Conservation (phyloP, 37 sponge, comb jelly and placozoan genomes). For the Haliclona indistincta region DNA sequence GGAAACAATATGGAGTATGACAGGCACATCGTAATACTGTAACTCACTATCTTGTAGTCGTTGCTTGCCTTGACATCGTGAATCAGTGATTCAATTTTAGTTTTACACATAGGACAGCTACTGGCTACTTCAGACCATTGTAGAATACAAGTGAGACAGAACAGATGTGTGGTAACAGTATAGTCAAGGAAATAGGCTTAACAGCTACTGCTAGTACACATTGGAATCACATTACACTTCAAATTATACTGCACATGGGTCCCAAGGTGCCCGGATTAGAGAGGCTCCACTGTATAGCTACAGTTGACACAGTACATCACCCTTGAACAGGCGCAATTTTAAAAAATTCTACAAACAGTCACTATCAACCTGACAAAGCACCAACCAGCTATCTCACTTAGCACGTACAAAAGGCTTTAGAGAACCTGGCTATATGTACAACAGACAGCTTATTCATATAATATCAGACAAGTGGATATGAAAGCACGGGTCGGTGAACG, state of each 20-base stretch:
- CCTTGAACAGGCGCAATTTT: too few relatives aligned
- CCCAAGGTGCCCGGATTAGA: too few relatives aligned
- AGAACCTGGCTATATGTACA: background rate
- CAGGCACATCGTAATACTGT: background rate
- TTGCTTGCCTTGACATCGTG: slow-evolving; percentile 67
- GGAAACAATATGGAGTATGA: background rate
- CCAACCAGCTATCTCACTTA: background rate
- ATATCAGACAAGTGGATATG: slow-evolving; percentile 50
- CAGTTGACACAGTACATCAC: too few relatives aligned
- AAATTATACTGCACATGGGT: too few relatives aligned
- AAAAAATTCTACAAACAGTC: too few relatives aligned
- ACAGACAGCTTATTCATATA: background rate
- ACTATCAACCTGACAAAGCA: background rate
- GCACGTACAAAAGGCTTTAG: background rate
- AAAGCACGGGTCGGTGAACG: slow-evolving; percentile 73
- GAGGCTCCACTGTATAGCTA: too few relatives aligned
- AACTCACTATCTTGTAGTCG: slow-evolving; percentile 60
- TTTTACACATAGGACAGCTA: slow-evolving; percentile 91
- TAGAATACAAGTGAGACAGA: slow-evolving; percentile 83
- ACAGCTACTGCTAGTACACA: too few relatives aligned
- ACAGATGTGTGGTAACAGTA: slow-evolving; percentile 45
- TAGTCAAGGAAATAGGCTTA: background rate
- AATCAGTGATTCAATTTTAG: slow-evolving; percentile 55
- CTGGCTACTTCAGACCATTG: slow-evolving; percentile 77
- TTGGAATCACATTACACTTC: too few relatives aligned